Conservation (phyloP, 1,140 invertebrate genomes). For the Sarcophaga peregrina region DNA sequence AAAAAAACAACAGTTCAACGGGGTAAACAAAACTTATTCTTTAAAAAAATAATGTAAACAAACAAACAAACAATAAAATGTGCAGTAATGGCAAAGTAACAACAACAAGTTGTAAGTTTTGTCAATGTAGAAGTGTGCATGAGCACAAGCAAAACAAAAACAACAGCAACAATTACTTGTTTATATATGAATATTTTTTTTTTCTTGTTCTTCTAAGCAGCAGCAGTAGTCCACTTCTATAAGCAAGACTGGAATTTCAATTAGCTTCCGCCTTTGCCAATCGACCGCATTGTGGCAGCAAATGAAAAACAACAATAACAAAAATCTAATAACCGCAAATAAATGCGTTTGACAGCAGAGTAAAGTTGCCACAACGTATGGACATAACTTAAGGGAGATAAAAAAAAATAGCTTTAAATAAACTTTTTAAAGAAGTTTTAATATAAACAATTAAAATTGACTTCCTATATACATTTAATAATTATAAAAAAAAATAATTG, state of each 20-base stretch:
- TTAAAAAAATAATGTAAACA: constrained; percentile 1
- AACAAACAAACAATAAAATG: neutral
- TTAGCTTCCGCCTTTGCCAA: constrained; percentile 13
- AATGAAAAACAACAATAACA: neutral
- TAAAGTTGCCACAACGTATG: too few relatives aligned
- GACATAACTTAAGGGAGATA: too few relatives aligned
- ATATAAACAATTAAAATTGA: too few relatives aligned
- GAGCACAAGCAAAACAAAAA: neutral
- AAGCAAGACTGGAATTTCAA: constrained; percentile 15
- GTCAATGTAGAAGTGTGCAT: neutral
- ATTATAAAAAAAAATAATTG: too few relatives aligned
- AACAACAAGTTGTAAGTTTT: neutral
- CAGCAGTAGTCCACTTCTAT: constrained; percentile 9
- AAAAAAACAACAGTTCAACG: neutral
- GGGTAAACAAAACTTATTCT: constrained; percentile 1
- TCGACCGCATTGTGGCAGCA: constrained; percentile 7
- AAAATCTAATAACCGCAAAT: neutral
- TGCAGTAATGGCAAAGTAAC: neutral
- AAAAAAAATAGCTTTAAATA: too few relatives aligned
- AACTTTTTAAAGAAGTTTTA: too few relatives aligned
- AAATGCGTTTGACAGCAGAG: neutral
- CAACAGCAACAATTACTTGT: neutral
- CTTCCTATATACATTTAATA: too few relatives aligned
- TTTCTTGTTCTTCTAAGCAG: constrained; percentile 2
- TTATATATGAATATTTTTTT: neutral